Conservation (phyloP, 2,113 vertebrate genomes). For the Limnothrissa miodon region DNA sequence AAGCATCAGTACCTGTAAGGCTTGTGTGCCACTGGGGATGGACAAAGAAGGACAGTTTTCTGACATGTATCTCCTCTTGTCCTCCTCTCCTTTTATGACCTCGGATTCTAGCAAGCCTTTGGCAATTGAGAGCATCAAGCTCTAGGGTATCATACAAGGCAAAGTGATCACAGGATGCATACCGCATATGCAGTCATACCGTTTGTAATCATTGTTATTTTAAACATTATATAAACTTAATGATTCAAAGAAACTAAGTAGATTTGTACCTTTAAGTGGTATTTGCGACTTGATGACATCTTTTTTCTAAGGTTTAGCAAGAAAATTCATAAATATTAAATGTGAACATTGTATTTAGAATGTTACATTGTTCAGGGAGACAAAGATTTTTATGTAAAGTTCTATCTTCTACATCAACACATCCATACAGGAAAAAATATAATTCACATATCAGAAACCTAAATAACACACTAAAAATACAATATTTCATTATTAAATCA, state of each 20-base stretch:
- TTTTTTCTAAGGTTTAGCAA: conserved; percentile 70
- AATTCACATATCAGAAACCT: background rate
- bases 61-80: conserved; percentile 79
- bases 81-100: conserved; percentile 68
- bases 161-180: background rate
- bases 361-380: too few relatives aligned
- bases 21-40: conserved; percentile 77
- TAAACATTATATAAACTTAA: background rate
- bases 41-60: conserved; percentile 81
- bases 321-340: background rate
- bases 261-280: conserved; percentile 85
- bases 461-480: background rate
- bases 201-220: background rate
- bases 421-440: background rate
- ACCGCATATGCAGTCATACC: background rate
- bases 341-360: background rate
- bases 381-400: too few relatives aligned
- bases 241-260: background rate
- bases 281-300: conserved; percentile 89
- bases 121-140: conserved; percentile 93
- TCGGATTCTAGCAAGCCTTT: conserved; percentile 85
- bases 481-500: background rate
- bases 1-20: conserved; percentile 78
- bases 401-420: too few relatives aligned
- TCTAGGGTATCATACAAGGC: conserved; percentile 66